Evolutionary conservation across 2,113 vertebrate species (phyloP).

Genomic region (Theristicus caerulescens): DNA sequence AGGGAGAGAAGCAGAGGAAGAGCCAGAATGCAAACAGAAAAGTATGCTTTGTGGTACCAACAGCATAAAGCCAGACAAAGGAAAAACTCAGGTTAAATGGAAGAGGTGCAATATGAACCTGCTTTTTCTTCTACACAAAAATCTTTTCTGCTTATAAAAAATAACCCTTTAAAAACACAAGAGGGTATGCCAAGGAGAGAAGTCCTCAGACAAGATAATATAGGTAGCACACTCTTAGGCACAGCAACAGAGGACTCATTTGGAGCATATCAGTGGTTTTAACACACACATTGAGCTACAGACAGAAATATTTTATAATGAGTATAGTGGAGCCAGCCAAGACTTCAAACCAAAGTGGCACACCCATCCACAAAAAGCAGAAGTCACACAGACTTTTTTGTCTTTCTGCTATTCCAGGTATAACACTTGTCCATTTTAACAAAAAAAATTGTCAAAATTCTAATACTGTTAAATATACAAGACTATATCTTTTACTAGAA

Average conservation of each 20-base stretch:
- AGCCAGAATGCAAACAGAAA: neutral
- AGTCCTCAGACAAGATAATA: neutral
- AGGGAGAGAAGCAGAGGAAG: neutral
- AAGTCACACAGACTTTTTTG: neutral
- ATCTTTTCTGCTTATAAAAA: neutral
- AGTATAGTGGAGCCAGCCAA: neutral
- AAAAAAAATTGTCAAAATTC: neutral
- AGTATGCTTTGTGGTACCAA: neutral
- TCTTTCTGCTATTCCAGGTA: neutral
- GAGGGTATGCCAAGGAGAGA: neutral
- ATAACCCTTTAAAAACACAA: neutral
- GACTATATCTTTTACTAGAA: neutral
- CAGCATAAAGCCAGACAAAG: neutral
- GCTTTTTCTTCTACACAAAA: neutral
- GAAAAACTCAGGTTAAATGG: neutral
- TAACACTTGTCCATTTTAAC: neutral
- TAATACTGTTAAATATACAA: neutral
- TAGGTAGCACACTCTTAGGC: neutral
- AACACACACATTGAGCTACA: neutral
- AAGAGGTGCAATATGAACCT: neutral
- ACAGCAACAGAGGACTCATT: neutral
- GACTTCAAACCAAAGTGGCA: neutral
- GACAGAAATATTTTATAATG: neutral
- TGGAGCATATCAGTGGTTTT: neutral
- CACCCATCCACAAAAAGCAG: neutral